Conservation (phyloP, 2,113 vertebrate genomes). For the Phoxinus phoxinus region DNA sequence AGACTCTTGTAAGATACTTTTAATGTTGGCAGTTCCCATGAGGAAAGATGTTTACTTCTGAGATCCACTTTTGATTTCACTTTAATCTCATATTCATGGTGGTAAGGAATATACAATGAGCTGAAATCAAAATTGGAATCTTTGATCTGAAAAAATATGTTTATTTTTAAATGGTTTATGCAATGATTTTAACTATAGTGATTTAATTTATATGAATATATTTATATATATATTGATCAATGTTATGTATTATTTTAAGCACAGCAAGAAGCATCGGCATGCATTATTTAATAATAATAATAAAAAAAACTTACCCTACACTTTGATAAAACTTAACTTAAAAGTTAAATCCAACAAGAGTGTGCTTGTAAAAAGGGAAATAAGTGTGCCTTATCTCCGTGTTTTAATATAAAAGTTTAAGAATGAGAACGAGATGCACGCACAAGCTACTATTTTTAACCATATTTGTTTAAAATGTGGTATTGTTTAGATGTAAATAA, state of each 20-base stretch:
- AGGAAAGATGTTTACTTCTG: not conserved
- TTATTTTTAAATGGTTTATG: not conserved
- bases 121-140: not conserved
- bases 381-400: not conserved
- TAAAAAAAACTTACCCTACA: not conserved
- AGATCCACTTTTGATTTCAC: slow-evolving; percentile 1
- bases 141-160: not conserved
- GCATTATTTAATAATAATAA: too few relatives aligned
- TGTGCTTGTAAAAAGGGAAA: too few relatives aligned
- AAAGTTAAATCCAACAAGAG: not conserved
- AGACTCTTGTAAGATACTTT: slow-evolving; percentile 10
- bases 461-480: too few relatives aligned
- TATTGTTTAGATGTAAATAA: too few relatives aligned
- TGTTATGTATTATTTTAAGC: not conserved
- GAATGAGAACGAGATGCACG: not conserved
- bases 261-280: too few relatives aligned
- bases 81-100: slow-evolving; percentile 25
- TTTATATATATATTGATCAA: not conserved
- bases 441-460: too few relatives aligned
- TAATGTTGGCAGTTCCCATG: not conserved
- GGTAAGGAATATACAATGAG: not conserved
- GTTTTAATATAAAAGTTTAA: not conserved
- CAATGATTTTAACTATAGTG: not conserved
- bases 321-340: not conserved
- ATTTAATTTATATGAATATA: not conserved